phyloP scores from a whole-genome alignment of 2,113 vertebrate genomes.

The Silurus asotus region DNA sequence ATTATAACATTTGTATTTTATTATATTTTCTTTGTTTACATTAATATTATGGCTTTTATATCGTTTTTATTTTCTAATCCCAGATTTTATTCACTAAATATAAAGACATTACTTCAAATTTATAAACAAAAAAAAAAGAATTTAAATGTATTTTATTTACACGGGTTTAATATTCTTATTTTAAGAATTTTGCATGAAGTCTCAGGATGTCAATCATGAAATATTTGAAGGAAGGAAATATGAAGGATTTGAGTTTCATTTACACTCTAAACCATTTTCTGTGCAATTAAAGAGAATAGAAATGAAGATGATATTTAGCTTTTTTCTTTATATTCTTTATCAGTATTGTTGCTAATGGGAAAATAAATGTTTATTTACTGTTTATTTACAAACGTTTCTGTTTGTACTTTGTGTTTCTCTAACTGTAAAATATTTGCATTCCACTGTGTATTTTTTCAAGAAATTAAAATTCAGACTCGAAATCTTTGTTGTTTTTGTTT shows the following conservation, averaged over 20 bases:
- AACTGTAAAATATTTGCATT: conserved; percentile 9
- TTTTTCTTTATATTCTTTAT: not conserved
- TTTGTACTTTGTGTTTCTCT: not conserved
- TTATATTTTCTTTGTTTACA: not conserved
- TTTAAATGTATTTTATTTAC: not conserved
- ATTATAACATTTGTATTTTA: not conserved
- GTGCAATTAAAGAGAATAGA: conserved; percentile 8
- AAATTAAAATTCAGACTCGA: not conserved
- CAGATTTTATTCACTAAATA: not conserved
- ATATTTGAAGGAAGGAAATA: not conserved
- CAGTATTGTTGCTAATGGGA: conserved; percentile 13
- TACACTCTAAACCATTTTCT: conserved; percentile 10
- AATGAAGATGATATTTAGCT: not conserved
- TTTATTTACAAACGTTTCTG: not conserved
- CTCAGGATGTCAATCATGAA: conserved; percentile 6
- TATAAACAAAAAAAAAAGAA: not conserved
- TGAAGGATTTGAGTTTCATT: not conserved
- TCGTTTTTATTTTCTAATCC: not conserved
- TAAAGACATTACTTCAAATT: not conserved
- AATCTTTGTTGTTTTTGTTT: not conserved
- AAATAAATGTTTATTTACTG: not conserved
- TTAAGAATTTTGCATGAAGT: conserved; percentile 53
- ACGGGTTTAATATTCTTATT: not conserved
- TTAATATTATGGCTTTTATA: not conserved
- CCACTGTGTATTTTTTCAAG: conserved; percentile 23